Base-by-base conservation (phyloP, 2,888 invertebrate genomes). In the Agriopis marginaria region DNA sequence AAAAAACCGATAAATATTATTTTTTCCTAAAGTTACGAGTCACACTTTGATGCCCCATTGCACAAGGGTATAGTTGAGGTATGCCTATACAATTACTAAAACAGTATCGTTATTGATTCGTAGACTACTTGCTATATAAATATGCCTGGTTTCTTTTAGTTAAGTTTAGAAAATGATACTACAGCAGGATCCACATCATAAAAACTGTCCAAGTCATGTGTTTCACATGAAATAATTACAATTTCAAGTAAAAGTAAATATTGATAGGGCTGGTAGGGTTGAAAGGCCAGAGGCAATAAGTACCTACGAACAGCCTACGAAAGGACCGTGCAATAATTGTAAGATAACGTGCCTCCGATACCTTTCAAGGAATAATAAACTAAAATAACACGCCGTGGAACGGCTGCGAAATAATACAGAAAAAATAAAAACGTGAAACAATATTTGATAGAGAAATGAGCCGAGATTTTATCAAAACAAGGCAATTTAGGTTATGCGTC, bases 291-390 rank as follows among this genome's bases (percentile, higher is more conserved):
- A n/a, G 39, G 39, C 54, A 32, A 51, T 10, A 51, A 51, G 11
- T 23, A 51, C 23, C 12, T 14, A 14, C 49, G 49, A 14, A 49
- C n/a, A 4, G 7, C n/a, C 11, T 7, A 8, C 50, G 5, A 51
- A 23, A 51, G 51, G 10, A 32, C 8, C 50, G 12, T 44, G 51
- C 32, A 47, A 49, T 59, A 60, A 63, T 54, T 63, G 60, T 60
- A 58, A 68, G 68, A 63, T 58, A 68, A 68, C 68, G 59, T 42
- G 10, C 49, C 54, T 9, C 44, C 8, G 62, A 50, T 59, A 53
- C 58, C 50, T 50, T 54, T 58, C 50, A 42, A 12, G 55, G 45
- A 63, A 67, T 45, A 58, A 53, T 50, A 63, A 7, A 59, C 51
- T 63, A 32, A 63, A 68, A 68, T 6, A 68, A 60, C 54, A 68